Percentiles rank a stretch among this genome's conserved stretches.
Conservation (phyloP, 2,113 vertebrate genomes). For the Halcyon senegalensis region DNA sequence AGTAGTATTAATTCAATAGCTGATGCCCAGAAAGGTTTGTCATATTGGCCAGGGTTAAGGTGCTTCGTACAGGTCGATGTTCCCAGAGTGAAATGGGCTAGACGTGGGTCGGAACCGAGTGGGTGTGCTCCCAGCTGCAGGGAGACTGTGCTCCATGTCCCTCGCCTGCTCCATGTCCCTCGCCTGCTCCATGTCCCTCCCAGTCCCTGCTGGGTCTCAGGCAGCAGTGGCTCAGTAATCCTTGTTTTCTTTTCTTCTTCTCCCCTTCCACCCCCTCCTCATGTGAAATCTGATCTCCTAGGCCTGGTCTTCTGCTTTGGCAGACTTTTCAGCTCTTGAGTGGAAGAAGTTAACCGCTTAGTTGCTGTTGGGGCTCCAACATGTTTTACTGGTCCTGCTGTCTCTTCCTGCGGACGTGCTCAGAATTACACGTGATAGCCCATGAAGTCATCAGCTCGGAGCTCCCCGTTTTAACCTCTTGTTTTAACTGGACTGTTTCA, state of each 20-base stretch:
- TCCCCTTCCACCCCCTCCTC: constrained; percentile 69
- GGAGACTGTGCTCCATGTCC: background rate
- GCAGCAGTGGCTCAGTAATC: constrained; percentile 37
- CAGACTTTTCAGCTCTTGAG: constrained; percentile 70
- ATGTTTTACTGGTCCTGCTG: background rate
- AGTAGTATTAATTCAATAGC: background rate
- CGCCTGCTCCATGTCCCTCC: constrained; percentile 44
- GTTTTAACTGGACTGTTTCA: background rate
- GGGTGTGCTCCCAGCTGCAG: background rate
- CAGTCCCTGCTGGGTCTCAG: constrained; percentile 56
- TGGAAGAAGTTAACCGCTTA: constrained; percentile 73
- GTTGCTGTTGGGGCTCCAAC: background rate
- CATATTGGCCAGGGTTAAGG: background rate
- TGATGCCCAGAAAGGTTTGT: background rate
- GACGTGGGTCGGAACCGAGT: background rate
- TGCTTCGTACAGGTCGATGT: background rate
- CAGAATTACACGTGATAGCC: background rate
- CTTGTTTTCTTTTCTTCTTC: constrained; percentile 73
- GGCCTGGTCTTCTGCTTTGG: constrained; percentile 73
- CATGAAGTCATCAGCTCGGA: background rate
- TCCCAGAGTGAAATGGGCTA: background rate
- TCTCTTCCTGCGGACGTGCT: background rate
- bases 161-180: background rate
- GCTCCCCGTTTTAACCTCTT: background rate
- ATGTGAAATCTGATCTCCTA: constrained; percentile 75